phyloP scores from a whole-genome alignment of 2,888 invertebrate species.

The Thyatira batis region DNA sequence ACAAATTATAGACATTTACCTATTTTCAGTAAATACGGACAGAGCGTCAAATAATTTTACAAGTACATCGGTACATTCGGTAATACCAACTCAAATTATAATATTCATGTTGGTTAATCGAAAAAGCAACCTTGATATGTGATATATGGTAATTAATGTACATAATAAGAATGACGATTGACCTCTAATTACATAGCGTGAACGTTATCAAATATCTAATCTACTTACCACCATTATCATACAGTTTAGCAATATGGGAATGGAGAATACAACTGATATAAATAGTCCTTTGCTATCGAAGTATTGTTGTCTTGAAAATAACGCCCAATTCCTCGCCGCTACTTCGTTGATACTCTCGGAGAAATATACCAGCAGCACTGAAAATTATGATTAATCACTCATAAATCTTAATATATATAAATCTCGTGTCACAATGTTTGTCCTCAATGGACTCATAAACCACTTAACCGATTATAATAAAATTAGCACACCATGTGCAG shows the following conservation, averaged over 20 bases:
- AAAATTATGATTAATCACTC: constrained; percentile 50
- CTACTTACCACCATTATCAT: constrained; percentile 96
- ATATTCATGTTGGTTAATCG: neutral
- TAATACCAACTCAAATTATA: neutral
- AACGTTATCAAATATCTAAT: constrained; percentile 7
- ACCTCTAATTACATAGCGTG: neutral
- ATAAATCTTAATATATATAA: too few relatives aligned
- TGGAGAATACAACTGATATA: constrained; percentile 96
- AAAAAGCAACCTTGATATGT: neutral
- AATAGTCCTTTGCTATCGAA: constrained; percentile 97
- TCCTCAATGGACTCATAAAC: too few relatives aligned
- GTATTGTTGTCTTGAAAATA: constrained; percentile 95
- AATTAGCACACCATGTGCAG: too few relatives aligned
- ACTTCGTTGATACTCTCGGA: constrained; percentile 95
- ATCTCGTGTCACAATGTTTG: too few relatives aligned
- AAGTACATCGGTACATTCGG: neutral
- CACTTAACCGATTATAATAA: too few relatives aligned
- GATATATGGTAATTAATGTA: constrained; percentile 15
- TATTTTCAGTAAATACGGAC: too few relatives aligned
- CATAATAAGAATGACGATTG: neutral
- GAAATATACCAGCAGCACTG: constrained; percentile 93
- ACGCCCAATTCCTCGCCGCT: constrained; percentile 93
- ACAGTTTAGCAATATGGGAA: constrained; percentile 95
- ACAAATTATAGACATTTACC: too few relatives aligned
- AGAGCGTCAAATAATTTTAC: too few relatives aligned